A percentile compares a stretch with the other conserved stretches of the same genome.
Evolutionary conservation across 1,140 invertebrate genomes (phyloP).

Genomic region (Dermatophagoides farinae): DNA sequence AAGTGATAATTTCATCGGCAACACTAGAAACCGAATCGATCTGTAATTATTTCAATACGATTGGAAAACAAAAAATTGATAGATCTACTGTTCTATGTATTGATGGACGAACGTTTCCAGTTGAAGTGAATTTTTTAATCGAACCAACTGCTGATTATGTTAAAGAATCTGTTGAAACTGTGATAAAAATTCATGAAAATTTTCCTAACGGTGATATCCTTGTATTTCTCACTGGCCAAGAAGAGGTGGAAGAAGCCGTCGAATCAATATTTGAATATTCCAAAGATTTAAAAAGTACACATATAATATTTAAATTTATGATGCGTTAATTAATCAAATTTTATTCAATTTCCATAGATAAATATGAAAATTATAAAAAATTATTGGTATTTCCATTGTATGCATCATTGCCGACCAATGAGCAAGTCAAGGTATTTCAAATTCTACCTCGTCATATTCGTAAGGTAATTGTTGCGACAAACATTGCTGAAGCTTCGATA

Average conservation of each 20-base stretch:
- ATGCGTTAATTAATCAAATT: background rate
- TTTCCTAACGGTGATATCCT: slow-evolving; percentile 69
- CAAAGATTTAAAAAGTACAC: slow-evolving; percentile 16
- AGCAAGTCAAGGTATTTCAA: slow-evolving; percentile 72
- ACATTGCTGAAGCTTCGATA: slow-evolving; percentile 91
- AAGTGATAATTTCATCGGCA: slow-evolving; percentile 72
- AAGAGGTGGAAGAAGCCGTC: slow-evolving; percentile 60
- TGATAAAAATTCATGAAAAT: slow-evolving; percentile 64
- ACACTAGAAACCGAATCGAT: slow-evolving; percentile 78
- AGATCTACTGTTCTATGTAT: slow-evolving; percentile 64
- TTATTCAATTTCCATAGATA: background rate
- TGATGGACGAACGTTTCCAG: slow-evolving; percentile 67
- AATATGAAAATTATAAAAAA: slow-evolving; percentile 32
- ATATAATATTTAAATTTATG: slow-evolving; percentile 19
- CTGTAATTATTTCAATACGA: slow-evolving; percentile 61
- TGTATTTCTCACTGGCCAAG: slow-evolving; percentile 81
- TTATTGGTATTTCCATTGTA: slow-evolving; percentile 75
- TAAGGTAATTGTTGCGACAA: slow-evolving; percentile 86
- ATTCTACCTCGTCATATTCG: slow-evolving; percentile 47
- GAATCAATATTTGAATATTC: slow-evolving; percentile 33
- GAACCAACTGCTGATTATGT: slow-evolving; percentile 79
- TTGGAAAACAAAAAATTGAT: slow-evolving; percentile 31
- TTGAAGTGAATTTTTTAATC: slow-evolving; percentile 61
- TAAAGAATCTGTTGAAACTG: slow-evolving; percentile 59
- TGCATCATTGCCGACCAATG: slow-evolving; percentile 56